Conservation (phyloP, 2,888 invertebrate species). For the Dolichopus griseipennis region DNA sequence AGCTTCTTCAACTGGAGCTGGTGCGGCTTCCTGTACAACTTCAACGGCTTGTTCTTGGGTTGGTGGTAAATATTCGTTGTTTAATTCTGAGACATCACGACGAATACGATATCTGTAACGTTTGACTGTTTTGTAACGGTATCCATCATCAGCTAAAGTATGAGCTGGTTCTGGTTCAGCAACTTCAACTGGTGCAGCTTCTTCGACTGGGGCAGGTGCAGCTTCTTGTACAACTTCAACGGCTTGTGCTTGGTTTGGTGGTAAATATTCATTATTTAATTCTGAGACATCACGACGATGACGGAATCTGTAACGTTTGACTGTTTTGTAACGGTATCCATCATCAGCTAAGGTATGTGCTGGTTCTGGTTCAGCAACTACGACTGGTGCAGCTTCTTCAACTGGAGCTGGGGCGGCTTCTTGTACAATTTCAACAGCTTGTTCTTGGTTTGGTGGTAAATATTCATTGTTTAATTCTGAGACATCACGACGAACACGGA, state of each 20-base stretch:
- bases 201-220: neutral
- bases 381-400: slow-evolving; percentile 19
- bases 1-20: slow-evolving; percentile 8
- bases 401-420: slow-evolving; percentile 7
- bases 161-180: slow-evolving; percentile 11
- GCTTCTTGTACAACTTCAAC: neutral
- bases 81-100: slow-evolving; percentile 20
- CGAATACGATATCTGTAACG: slow-evolving; percentile 13
- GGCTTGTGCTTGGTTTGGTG: neutral
- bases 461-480: slow-evolving; percentile 28
- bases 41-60: neutral
- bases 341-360: slow-evolving; percentile 24
- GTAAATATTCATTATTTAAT: slow-evolving; percentile 16
- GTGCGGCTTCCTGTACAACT: slow-evolving; percentile 2
- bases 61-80: slow-evolving; percentile 27
- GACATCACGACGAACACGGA: slow-evolving; percentile 19
- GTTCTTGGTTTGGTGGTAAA: slow-evolving; percentile 27
- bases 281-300: slow-evolving; percentile 32
- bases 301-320: slow-evolving; percentile 27
- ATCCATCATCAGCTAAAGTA: neutral
- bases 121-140: neutral
- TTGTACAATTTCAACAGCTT: slow-evolving; percentile 11
- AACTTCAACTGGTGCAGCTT: slow-evolving; percentile 7
- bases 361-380: slow-evolving; percentile 13
- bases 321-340: slow-evolving; percentile 30